phyloP scores from a whole-genome alignment of 2,113 vertebrate genomes.

The Etheostoma spectabile region DNA sequence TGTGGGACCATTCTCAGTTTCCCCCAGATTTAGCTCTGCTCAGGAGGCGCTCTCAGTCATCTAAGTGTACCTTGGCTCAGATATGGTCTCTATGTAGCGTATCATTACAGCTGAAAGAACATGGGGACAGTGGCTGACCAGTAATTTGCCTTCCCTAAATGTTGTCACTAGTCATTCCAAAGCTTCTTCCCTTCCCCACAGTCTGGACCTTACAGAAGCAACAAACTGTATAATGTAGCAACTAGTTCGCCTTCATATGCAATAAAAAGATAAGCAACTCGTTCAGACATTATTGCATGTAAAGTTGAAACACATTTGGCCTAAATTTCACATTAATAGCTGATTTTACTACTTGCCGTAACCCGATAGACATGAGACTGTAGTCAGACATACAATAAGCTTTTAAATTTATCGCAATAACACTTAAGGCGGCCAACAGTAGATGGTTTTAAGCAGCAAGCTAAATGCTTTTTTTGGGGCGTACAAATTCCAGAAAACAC shows the following conservation, averaged over 20 bases:
- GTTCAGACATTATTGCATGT: neutral
- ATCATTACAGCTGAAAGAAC: slow-evolving; percentile 73
- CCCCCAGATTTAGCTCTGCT: slow-evolving; percentile 66
- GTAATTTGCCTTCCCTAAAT: slow-evolving; percentile 65
- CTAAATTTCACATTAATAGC: fast-evolving
- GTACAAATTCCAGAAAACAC: neutral
- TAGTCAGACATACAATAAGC: neutral
- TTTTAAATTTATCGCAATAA: neutral
- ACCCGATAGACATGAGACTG: neutral
- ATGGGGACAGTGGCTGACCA: slow-evolving; percentile 67
- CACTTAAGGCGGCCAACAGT: neutral
- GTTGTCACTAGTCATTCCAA: slow-evolving; percentile 52
- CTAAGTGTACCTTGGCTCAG: slow-evolving; percentile 61
- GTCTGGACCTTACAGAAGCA: slow-evolving; percentile 24
- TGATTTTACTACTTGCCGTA: neutral
- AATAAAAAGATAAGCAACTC: neutral
- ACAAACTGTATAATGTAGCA: neutral
- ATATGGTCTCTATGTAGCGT: slow-evolving; percentile 57
- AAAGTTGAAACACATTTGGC: neutral
- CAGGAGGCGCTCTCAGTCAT: slow-evolving; percentile 52
- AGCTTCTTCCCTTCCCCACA: slow-evolving; percentile 25
- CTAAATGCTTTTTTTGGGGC: neutral
- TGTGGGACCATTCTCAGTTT: slow-evolving; percentile 43
- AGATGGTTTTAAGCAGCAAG: slow-evolving; percentile 6
- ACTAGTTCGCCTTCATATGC: neutral